These are phyloP conservation scores for Festucalex cinctus DNA, from an alignment of 2,113 vertebrate genomes.

Conservation along the genomic window DNA sequence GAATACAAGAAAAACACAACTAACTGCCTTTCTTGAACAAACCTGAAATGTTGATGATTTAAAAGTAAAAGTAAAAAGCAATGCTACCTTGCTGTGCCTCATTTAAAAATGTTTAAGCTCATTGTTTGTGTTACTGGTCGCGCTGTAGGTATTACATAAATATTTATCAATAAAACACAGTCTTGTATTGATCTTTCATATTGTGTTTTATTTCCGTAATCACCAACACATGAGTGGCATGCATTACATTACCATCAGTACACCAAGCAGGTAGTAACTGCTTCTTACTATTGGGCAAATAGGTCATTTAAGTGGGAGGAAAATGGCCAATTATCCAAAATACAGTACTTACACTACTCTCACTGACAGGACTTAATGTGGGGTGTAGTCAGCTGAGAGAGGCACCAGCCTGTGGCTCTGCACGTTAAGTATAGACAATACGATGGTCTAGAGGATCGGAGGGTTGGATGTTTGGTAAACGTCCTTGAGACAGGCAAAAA, in stretches of 20 bases:
- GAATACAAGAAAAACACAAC: neutral
- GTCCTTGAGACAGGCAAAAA: too few relatives aligned
- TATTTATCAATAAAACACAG: constrained; percentile 8
- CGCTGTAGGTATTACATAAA: neutral
- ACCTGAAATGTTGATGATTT: neutral
- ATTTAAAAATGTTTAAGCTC: neutral
- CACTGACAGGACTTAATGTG: too few relatives aligned
- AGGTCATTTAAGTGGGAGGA: too few relatives aligned
- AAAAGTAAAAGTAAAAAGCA: neutral
- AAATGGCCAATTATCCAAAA: too few relatives aligned
- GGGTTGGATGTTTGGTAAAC: too few relatives aligned
- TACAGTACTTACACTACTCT: too few relatives aligned
- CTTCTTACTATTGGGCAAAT: too few relatives aligned
- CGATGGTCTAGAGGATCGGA: too few relatives aligned
- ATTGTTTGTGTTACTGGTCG: neutral
- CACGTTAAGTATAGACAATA: too few relatives aligned
- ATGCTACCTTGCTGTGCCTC: neutral
- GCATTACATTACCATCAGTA: neutral
- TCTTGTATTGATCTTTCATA: neutral
- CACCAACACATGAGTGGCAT: neutral
- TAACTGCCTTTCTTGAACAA: neutral
- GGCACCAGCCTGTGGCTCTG: too few relatives aligned
- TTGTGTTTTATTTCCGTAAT: constrained; percentile 2
- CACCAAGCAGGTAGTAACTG: neutral
- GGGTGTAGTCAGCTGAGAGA: too few relatives aligned